Conservation (phyloP, 2,888 invertebrate species). For the Ormyrus rosae region DNA sequence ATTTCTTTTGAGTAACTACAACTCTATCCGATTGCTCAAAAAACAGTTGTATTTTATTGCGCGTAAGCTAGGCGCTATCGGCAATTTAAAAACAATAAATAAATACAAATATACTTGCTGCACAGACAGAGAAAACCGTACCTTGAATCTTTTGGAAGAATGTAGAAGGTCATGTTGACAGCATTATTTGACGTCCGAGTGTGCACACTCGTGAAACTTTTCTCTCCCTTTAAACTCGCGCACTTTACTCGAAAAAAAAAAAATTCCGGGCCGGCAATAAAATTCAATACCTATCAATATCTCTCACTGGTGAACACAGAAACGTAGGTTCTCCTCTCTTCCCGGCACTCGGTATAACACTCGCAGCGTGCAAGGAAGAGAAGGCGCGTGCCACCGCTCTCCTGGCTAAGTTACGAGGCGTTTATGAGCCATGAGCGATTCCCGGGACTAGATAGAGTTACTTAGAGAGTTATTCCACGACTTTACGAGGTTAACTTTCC, state of each 20-base stretch:
- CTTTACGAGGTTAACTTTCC: conserved; percentile 64
- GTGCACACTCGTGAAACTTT: conserved; percentile 39
- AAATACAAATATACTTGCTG: neutral
- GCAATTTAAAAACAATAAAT: too few relatives aligned
- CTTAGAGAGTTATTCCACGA: conserved; percentile 71
- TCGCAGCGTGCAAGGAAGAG: conserved; percentile 36
- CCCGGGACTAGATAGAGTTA: conserved; percentile 71
- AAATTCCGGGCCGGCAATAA: neutral
- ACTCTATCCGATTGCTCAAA: too few relatives aligned
- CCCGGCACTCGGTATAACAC: neutral
- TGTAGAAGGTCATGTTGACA: conserved; percentile 51
- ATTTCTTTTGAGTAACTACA: too few relatives aligned
- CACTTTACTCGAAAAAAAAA: conserved; percentile 11
- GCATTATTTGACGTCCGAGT: conserved; percentile 53
- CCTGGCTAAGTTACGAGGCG: conserved; percentile 73
- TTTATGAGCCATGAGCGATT: conserved; percentile 75
- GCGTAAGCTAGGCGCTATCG: too few relatives aligned
- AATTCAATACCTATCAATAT: neutral
- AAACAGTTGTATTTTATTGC: too few relatives aligned
- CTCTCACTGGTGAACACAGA: too few relatives aligned
- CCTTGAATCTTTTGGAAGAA: conserved; percentile 36
- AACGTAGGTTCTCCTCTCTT: too few relatives aligned
- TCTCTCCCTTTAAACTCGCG: conserved; percentile 15
- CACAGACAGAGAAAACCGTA: conserved; percentile 22
- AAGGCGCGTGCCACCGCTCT: conserved; percentile 69